A percentile compares a stretch with the other conserved stretches of the same genome.
These are phyloP conservation scores for Tridacna crocea DNA, from an alignment of 2,888 invertebrate genomes.

Conservation along the genomic window DNA sequence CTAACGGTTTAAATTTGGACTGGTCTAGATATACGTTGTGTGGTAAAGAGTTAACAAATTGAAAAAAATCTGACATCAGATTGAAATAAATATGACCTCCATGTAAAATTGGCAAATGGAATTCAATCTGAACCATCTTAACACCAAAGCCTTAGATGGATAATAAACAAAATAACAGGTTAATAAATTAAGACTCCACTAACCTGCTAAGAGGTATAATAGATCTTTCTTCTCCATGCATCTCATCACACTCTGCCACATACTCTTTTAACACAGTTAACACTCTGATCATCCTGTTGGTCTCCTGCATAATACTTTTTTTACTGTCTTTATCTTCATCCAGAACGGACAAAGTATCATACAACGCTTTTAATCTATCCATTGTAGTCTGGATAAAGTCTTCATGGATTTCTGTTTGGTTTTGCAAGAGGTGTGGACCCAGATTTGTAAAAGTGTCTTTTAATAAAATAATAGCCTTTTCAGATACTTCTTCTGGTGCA, in stretches of 20 bases:
- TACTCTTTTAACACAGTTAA: constrained; percentile 97
- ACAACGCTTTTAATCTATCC: constrained; percentile 91
- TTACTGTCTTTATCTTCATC: constrained; percentile 85
- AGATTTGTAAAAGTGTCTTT: constrained; percentile 97
- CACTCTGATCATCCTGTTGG: constrained; percentile 93
- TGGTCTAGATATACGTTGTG: no score
- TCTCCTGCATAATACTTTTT: constrained; percentile 88
- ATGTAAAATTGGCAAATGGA: no score
- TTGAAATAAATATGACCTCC: no score
- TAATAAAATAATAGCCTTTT: constrained; percentile 94
- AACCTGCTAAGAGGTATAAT: constrained; percentile 93
- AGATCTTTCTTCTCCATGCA: constrained; percentile 91
- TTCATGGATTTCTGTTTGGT: constrained; percentile 92
- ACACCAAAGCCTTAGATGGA: no score
- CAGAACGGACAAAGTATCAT: constrained; percentile 88
- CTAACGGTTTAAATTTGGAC: no score
- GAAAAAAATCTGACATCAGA: no score
- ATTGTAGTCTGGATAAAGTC: constrained; percentile 96
- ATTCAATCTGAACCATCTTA: no score
- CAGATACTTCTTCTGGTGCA: constrained; percentile 96
- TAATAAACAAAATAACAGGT: no score
- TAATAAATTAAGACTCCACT: constrained; percentile 30
- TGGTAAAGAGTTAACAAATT: no score
- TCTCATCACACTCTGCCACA: constrained; percentile 94
- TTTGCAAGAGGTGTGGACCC: constrained; percentile 92